phyloP scores from a whole-genome alignment of 35 echinoderm and acorn worm species.

The Ophioderma brevispina region DNA sequence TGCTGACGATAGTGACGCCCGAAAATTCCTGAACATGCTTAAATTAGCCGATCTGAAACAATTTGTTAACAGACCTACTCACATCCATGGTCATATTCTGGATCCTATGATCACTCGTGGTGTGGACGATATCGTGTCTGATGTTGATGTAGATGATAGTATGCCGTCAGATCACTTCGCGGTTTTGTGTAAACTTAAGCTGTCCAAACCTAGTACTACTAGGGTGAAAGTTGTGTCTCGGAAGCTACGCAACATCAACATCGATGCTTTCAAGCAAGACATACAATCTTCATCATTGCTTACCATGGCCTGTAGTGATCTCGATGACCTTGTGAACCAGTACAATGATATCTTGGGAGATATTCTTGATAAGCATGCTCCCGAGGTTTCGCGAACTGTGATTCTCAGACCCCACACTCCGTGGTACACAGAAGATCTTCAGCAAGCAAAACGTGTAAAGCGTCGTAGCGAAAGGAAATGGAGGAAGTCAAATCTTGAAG shows the following conservation, averaged over 20 bases:
- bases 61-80: slow-evolving; percentile 10
- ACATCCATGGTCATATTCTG: neutral
- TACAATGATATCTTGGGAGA: slow-evolving; percentile 18
- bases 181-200: neutral
- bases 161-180: neutral
- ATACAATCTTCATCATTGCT: neutral
- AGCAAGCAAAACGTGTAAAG: slow-evolving; percentile 18
- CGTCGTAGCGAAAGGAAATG: slow-evolving; percentile 9
- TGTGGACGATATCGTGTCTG: neutral
- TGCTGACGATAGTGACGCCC: neutral
- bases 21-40: neutral
- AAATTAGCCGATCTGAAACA: neutral
- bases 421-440: slow-evolving; percentile 14
- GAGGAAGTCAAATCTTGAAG: slow-evolving; percentile 15
- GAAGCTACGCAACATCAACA: neutral
- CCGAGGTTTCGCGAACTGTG: neutral
- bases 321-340: neutral
- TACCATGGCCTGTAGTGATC: slow-evolving; percentile 1
- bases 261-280: neutral
- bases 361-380: slow-evolving; percentile 21
- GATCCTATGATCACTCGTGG: neutral
- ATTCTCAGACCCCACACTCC: neutral
- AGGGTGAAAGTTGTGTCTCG: neutral
- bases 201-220: slow-evolving; percentile 15
- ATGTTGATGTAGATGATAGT: neutral